phyloP scores from a whole-genome alignment of 2,888 invertebrate genomes.

The Dendrolimus pini region DNA sequence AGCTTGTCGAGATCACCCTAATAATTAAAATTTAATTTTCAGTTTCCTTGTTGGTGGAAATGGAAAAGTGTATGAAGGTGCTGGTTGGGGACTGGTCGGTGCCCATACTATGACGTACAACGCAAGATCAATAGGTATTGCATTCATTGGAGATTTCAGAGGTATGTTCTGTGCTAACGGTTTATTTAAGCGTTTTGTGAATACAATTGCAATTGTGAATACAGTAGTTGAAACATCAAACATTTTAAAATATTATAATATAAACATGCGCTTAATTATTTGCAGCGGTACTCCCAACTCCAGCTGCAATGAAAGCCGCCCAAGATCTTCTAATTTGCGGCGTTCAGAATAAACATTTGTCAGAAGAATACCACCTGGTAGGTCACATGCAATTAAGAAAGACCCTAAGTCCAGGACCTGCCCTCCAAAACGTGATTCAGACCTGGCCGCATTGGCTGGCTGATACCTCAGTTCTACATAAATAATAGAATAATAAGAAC shows the following conservation, averaged over 20 bases:
- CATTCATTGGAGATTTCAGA: constrained; percentile 75
- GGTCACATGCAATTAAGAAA: constrained; percentile 71
- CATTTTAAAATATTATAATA: no score
- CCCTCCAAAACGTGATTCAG: constrained; percentile 65
- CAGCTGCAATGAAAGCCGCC: constrained; percentile 55
- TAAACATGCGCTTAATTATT: constrained; percentile 1
- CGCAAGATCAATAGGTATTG: constrained; percentile 68
- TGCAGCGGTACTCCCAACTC: constrained; percentile 54
- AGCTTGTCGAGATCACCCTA: no score
- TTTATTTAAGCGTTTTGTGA: no score
- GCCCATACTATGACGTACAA: constrained; percentile 76
- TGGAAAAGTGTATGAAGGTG: constrained; percentile 77
- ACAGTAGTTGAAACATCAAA: no score
- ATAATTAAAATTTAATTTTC: constrained; percentile 10
- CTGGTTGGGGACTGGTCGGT: constrained; percentile 74
- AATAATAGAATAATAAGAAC: no score
- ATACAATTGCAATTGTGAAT: no score
- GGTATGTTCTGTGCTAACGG: constrained; percentile 33
- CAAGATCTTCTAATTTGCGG: constrained; percentile 67
- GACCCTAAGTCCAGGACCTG: constrained; percentile 73
- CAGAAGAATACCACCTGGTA: constrained; percentile 60
- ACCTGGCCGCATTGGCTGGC: constrained; percentile 59
- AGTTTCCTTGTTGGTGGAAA: constrained; percentile 79
- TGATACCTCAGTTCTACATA: neutral
- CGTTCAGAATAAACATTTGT: constrained; percentile 52